phyloP scores from a whole-genome alignment of 2,113 vertebrate species.

The Coptodon rendalli region DNA sequence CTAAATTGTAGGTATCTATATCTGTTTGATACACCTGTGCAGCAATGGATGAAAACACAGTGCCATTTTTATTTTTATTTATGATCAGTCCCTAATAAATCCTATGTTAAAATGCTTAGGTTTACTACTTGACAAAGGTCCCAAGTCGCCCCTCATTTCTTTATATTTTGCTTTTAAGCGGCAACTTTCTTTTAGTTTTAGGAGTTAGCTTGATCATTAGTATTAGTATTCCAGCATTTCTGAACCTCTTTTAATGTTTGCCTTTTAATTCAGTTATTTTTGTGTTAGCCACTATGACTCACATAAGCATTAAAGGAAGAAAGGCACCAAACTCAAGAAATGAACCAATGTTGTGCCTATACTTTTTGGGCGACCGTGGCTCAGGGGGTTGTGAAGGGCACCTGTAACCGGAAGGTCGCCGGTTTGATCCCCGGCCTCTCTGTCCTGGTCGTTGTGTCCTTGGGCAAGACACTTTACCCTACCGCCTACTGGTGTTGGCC shows the following conservation, averaged over 20 bases:
- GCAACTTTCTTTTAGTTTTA: neutral
- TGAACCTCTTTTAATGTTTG: neutral
- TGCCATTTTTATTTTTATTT: neutral
- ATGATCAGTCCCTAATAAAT: neutral
- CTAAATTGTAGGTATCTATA: neutral
- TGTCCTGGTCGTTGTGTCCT: too few relatives aligned
- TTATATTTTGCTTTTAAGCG: neutral
- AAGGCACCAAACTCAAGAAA: neutral
- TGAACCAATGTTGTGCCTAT: neutral
- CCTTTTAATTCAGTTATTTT: neutral
- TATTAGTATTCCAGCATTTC: neutral
- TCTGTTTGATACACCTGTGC: neutral
- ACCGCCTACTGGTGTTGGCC: too few relatives aligned
- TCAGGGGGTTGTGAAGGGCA: too few relatives aligned
- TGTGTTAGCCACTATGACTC: neutral
- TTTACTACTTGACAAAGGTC: neutral
- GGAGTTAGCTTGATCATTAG: too few relatives aligned
- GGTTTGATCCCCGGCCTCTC: too few relatives aligned
- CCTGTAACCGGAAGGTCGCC: too few relatives aligned
- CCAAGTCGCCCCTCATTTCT: neutral
- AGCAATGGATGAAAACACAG: neutral
- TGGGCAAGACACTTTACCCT: too few relatives aligned
- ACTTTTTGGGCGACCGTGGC: neutral
- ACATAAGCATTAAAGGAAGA: neutral
- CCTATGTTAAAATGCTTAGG: neutral